A percentile compares a stretch with the other conserved stretches of the same genome.
Evolutionary conservation across 2,113 vertebrate genomes (phyloP).

Genomic region (Nothobranchius furzeri): DNA sequence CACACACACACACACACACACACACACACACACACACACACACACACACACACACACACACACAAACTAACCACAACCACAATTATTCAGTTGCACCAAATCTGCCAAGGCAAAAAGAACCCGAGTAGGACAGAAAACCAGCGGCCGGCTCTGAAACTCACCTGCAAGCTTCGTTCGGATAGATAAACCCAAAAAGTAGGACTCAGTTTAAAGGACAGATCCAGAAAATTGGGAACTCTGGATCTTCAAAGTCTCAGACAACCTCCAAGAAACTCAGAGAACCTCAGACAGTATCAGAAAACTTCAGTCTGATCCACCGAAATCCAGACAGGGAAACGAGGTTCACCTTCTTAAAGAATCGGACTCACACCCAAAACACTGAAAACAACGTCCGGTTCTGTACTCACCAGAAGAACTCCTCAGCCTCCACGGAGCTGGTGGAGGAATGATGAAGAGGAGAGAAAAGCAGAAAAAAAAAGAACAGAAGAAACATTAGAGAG

Average conservation of each 20-base stretch:
- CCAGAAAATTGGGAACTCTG: no score
- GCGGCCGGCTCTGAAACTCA: no score
- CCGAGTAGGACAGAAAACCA: no score
- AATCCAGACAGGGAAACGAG: no score
- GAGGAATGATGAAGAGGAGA: conserved; percentile 6
- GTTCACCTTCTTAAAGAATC: no score
- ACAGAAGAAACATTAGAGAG: background rate
- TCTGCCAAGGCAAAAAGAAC: no score
- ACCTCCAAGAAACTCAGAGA: background rate
- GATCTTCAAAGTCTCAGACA: background rate
- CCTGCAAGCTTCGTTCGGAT: no score
- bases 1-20: conserved; percentile 31
- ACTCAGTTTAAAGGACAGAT: no score
- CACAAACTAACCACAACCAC: background rate
- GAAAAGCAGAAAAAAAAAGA: background rate
- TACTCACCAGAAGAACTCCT: conserved; percentile 53
- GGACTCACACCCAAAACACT: background rate
- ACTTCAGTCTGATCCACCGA: background rate
- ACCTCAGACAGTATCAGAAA: background rate
- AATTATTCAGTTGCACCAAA: no score
- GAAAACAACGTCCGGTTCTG: background rate
- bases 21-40: background rate
- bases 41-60: background rate
- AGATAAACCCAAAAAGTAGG: no score
- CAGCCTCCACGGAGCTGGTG: conserved; percentile 47